Evolutionary conservation across 1,140 invertebrate species (phyloP), one percentile per base, ranked within the genome.

Genomic region (Zaprionus nigranus): DNA sequence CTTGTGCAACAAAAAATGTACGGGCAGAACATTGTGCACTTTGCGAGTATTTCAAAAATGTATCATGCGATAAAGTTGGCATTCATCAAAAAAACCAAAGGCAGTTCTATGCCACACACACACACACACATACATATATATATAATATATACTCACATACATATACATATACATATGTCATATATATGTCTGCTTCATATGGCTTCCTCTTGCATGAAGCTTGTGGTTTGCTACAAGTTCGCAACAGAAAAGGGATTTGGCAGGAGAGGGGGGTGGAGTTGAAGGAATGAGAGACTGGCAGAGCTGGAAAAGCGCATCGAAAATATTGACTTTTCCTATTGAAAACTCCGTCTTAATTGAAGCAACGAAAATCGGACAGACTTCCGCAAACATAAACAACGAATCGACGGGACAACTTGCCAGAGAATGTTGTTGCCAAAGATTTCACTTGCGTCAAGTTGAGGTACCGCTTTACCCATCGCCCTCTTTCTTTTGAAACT

Each of bases 41-140:
- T 51, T 40, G 36, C 40, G 11, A 67, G 34, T 28, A 40, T 67
- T 65, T 49, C 5, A 66, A 75, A 58, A 9, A 56, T 68, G 36
- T 46, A 54, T 51, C 22, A 26, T n/a, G 51, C 24, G 11, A 63
- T 58, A 70, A 58, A 57, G 38, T 24, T 62, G 66, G 22, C 34
- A 75, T 75, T 62, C 46, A 22, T 67, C 64, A 67, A 67, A 73
- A 26, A n/a, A 59, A 53, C 43, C n/a, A 24, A 66, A 58, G n/a
- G 22, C 20, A 59, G 12, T 30, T 17, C 28, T 30, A 17, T 56
- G 3, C 5, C 6, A 15, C 17, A 36, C 28, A n/a, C 20, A 1
- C 15, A 40, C 15, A 40, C 15, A 6, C 38, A 15, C 36, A 40
- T 15, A 3, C 5, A 40, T 6, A 30, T n/a, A 46, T 20, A 11